phyloP scores from a whole-genome alignment of 2,888 invertebrate species.

The Panopea generosa region DNA sequence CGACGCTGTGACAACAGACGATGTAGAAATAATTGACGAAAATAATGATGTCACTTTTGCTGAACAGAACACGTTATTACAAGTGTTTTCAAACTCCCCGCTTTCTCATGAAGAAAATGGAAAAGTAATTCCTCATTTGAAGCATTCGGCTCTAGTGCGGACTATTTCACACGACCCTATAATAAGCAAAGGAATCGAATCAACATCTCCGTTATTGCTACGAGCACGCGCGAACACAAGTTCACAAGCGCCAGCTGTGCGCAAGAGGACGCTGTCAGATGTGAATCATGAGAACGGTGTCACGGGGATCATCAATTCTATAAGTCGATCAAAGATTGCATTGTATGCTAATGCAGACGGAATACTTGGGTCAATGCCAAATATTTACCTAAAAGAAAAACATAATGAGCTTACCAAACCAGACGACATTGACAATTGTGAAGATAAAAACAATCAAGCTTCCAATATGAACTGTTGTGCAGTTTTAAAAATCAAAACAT shows the following conservation, averaged over 20 bases:
- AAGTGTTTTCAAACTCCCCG: too few relatives aligned
- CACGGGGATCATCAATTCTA: constrained; percentile 6
- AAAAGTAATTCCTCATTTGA: too few relatives aligned
- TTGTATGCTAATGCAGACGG: constrained; percentile 24
- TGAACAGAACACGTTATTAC: too few relatives aligned
- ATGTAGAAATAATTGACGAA: too few relatives aligned
- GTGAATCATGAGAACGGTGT: not conserved
- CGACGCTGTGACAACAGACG: too few relatives aligned
- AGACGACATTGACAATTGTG: too few relatives aligned
- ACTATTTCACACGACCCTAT: constrained; percentile 28
- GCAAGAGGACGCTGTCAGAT: constrained; percentile 23
- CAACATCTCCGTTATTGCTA: constrained; percentile 8
- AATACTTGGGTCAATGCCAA: constrained; percentile 7
- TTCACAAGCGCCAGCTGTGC: not conserved
- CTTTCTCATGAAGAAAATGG: too few relatives aligned
- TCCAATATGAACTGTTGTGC: too few relatives aligned
- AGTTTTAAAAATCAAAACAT: too few relatives aligned
- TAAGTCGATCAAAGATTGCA: constrained; percentile 19
- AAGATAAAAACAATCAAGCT: too few relatives aligned
- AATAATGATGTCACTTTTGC: too few relatives aligned
- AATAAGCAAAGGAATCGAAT: not conserved
- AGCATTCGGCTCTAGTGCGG: not conserved
- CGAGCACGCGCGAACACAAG: not conserved
- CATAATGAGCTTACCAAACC: too few relatives aligned
- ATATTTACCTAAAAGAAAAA: not conserved